A percentile compares a stretch with the other conserved stretches of the same genome.
Conservation (phyloP, 2,113 vertebrate genomes). For the Lycaon pictus region DNA sequence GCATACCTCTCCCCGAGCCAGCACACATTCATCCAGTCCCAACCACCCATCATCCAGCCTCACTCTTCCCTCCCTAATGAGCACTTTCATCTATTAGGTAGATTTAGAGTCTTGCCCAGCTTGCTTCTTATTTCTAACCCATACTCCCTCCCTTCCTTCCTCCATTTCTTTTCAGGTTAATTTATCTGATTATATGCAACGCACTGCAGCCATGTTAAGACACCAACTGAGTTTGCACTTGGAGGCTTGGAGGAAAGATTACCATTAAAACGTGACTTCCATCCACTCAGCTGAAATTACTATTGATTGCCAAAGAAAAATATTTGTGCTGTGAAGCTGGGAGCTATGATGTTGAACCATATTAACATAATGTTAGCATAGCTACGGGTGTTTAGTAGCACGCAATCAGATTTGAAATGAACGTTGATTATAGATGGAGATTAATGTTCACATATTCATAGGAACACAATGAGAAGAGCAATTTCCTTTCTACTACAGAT, state of each 20-base stretch:
- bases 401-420: constrained; percentile 94
- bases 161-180: constrained; percentile 88
- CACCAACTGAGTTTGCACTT: constrained; percentile 90
- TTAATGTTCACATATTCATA: constrained; percentile 96
- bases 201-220: constrained; percentile 86
- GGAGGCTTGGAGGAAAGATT: constrained; percentile 90
- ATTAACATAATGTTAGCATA: constrained; percentile 94
- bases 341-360: constrained; percentile 92
- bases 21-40: background rate
- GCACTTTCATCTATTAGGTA: constrained; percentile 85
- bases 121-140: constrained; percentile 82
- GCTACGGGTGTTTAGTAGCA: constrained; percentile 91
- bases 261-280: constrained; percentile 92
- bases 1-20: background rate
- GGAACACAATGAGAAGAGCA: constrained; percentile 97
- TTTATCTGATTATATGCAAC: constrained; percentile 90
- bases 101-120: constrained; percentile 83
- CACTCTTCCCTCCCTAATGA: constrained; percentile 77
- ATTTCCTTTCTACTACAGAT: constrained; percentile 99
- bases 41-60: background rate
- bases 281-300: constrained; percentile 93
- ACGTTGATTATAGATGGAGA: constrained; percentile 96
- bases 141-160: constrained; percentile 69
- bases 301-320: constrained; percentile 94
- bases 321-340: constrained; percentile 93